Evolutionary conservation across 2,888 invertebrate species (phyloP).

Genomic region (Timandra comae): DNA sequence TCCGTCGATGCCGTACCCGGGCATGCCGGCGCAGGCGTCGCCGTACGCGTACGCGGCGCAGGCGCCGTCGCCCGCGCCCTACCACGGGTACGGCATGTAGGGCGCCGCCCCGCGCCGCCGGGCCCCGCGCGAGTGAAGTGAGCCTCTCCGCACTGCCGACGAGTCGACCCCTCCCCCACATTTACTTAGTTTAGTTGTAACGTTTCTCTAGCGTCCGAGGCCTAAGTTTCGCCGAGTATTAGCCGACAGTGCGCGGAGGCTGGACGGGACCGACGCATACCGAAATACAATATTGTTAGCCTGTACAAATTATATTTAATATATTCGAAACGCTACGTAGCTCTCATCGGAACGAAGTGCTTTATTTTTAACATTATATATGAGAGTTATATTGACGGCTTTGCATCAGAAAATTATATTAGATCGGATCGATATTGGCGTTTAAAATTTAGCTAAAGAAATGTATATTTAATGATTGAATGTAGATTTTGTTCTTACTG

Average conservation of each 20-base stretch:
- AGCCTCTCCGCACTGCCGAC: too few relatives aligned
- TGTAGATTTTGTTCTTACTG: constrained; percentile 27
- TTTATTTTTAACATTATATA: constrained; percentile 50
- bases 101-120: too few relatives aligned
- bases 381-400: constrained; percentile 48
- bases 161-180: too few relatives aligned
- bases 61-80: constrained; percentile 71
- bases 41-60: constrained; percentile 74
- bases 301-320: constrained; percentile 60
- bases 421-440: constrained; percentile 17
- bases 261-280: constrained; percentile 26
- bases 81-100: constrained; percentile 77
- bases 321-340: constrained; percentile 51
- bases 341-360: constrained; percentile 54
- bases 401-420: constrained; percentile 28
- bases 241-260: constrained; percentile 43
- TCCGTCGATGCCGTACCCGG: constrained; percentile 69
- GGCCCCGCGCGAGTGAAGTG: too few relatives aligned
- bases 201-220: too few relatives aligned
- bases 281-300: constrained; percentile 37
- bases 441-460: constrained; percentile 26
- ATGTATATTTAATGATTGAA: constrained; percentile 30
- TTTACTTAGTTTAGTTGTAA: too few relatives aligned
- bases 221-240: constrained; percentile 30
- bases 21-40: constrained; percentile 58